Base-by-base conservation (phyloP, 1,140 invertebrate species). In the Drosophila teissieri region DNA sequence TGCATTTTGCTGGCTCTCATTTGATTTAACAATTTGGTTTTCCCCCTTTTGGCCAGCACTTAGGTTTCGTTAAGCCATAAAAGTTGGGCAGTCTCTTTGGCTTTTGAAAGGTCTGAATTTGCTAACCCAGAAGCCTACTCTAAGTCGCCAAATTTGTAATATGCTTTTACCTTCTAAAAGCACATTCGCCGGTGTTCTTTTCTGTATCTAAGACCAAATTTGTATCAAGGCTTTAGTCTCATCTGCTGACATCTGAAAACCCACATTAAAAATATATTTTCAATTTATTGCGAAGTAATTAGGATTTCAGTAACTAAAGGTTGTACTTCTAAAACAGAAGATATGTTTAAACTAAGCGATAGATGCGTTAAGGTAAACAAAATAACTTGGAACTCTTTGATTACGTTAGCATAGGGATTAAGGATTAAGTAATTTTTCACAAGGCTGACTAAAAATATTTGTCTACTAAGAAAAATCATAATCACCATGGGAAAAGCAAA, bases 61-160 rank as follows among this genome's bases (percentile, higher is more conserved):
- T 54, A 42, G 55, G n/a, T 64, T 64, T 45, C 4, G 60, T 49
- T 65, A 61, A 73, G 51, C 58, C 34, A 37, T 11, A 57, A 74
- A 75, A 73, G 49, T 69, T 69, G 27, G 24, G 10, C 39, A 48
- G 37, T 46, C 52, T 57, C 46, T 56, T 31, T 22, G 51, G 27
- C 60, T 51, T 6, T 15, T 34, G 14, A 31, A n/a, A 34, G 48
- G 6, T 22, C 34, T 17, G 34, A n/a, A 49, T 69, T 70, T 10
- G 10, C 24, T 46, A 34, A 37, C 19, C 10, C 36, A 15, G 15
- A 11, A 12, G 49, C 22, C 49, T 19, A 5, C 8, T 40, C 15
- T 19, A 45, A 44, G 11, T 4, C 4, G 40, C 6, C n/a, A 19
- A 46, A 22, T 46, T 14, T 14, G 12, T 14, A 46, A 46, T 22